Conservation (phyloP, 2,113 vertebrate species). For the Pollimyrus isidori region DNA sequence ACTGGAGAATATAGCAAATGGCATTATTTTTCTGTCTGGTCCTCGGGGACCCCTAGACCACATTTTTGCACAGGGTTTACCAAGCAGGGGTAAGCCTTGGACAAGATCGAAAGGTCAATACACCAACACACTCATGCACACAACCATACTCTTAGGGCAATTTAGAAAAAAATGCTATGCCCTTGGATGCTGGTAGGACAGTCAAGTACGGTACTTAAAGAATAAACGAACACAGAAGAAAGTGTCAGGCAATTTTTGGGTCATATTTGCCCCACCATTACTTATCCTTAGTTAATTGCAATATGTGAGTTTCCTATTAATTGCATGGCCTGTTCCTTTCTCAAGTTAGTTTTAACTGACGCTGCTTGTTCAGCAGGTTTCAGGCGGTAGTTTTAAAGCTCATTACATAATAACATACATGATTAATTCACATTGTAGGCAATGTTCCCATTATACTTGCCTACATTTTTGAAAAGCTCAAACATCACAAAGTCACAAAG, state of each 20-base stretch:
- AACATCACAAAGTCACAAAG: background rate
- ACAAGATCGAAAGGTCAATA: background rate
- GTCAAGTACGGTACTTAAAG: background rate
- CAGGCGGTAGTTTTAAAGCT: background rate
- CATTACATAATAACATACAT: background rate
- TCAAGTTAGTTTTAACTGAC: background rate
- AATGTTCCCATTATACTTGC: background rate
- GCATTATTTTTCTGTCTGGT: background rate
- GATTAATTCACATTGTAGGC: background rate
- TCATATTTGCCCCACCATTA: background rate
- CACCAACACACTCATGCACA: background rate
- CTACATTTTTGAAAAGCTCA: background rate
- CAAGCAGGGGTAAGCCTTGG: background rate
- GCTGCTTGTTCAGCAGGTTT: slow-evolving; percentile 4
- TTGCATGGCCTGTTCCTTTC: background rate
- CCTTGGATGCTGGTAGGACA: background rate
- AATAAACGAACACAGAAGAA: background rate
- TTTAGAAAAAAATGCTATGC: background rate
- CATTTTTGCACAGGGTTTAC: background rate
- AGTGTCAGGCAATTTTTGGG: background rate
- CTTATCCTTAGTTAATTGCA: background rate
- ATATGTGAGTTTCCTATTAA: background rate
- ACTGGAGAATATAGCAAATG: background rate
- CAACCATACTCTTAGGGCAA: background rate
- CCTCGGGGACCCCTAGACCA: background rate